Evolutionary conservation across 2,888 invertebrate species (phyloP).

Genomic region (Eudasyphora cyanicolor): DNA sequence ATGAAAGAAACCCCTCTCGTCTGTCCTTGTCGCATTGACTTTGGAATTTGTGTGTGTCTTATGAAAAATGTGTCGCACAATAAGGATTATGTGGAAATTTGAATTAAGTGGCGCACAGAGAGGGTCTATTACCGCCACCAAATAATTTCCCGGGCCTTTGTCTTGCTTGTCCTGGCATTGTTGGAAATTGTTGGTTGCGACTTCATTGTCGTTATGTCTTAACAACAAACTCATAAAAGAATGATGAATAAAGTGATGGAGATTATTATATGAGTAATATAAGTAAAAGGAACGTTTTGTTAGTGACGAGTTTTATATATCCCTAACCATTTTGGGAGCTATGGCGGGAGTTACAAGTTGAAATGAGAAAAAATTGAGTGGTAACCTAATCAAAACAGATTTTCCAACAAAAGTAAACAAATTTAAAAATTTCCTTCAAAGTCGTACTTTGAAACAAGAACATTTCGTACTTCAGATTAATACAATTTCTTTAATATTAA

Average conservation of each 20-base stretch:
- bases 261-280: too few species aligned
- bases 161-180: neutral
- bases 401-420: too few species aligned
- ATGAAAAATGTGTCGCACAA: neutral
- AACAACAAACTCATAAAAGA: neutral
- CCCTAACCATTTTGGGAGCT: too few species aligned
- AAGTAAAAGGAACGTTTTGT: too few species aligned
- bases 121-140: neutral
- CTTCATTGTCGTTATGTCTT: neutral
- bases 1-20: neutral
- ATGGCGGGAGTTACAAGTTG: too few species aligned
- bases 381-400: too few species aligned
- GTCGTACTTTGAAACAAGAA: too few species aligned
- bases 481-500: too few species aligned
- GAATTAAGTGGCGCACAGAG: neutral
- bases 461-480: too few species aligned
- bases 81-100: neutral
- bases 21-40: neutral
- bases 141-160: neutral
- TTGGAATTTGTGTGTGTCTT: neutral
- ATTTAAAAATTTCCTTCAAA: too few species aligned
- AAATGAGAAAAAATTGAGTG: too few species aligned
- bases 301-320: too few species aligned
- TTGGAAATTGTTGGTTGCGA: neutral
- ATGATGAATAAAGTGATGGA: neutral